Conservation (phyloP, 2,113 vertebrate species). For the Phalacrocorax carbo region DNA sequence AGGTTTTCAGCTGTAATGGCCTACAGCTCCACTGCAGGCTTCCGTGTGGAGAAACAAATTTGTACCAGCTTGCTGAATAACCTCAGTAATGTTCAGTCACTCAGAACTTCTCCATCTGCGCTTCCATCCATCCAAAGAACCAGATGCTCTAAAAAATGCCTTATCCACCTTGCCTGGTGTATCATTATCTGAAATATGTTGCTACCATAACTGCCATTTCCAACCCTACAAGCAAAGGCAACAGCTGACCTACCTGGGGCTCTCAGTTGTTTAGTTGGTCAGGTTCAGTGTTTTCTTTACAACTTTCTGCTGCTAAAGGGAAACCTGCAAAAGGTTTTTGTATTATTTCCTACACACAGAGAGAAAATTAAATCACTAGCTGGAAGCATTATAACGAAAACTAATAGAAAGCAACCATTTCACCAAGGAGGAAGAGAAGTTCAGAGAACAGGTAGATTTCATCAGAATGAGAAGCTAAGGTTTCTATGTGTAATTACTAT, state of each 20-base stretch:
- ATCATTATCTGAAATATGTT: constrained; percentile 36
- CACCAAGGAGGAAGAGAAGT: not conserved
- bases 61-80: constrained; percentile 35
- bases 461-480: not conserved
- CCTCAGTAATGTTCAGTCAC: constrained; percentile 59
- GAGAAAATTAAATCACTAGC: not conserved
- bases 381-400: not conserved
- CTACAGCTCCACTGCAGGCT: constrained; percentile 1
- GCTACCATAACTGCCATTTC: not conserved
- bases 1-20: constrained; percentile 44
- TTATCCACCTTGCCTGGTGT: constrained; percentile 18
- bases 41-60: not conserved
- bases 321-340: not conserved
- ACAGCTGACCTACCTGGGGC: not conserved
- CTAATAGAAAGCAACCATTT: not conserved
- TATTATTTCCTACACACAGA: rapidly evolving
- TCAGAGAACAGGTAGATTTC: not conserved
- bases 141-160: constrained; percentile 61
- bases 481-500: not conserved
- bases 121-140: constrained; percentile 50
- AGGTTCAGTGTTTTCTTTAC: not conserved
- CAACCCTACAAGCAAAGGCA: constrained; percentile 1
- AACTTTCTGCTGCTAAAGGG: not conserved
- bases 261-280: not conserved
- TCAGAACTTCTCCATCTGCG: constrained; percentile 69